phyloP scores from a whole-genome alignment of 2,797 vertebrate genomes.

The Labroides dimidiatus region DNA sequence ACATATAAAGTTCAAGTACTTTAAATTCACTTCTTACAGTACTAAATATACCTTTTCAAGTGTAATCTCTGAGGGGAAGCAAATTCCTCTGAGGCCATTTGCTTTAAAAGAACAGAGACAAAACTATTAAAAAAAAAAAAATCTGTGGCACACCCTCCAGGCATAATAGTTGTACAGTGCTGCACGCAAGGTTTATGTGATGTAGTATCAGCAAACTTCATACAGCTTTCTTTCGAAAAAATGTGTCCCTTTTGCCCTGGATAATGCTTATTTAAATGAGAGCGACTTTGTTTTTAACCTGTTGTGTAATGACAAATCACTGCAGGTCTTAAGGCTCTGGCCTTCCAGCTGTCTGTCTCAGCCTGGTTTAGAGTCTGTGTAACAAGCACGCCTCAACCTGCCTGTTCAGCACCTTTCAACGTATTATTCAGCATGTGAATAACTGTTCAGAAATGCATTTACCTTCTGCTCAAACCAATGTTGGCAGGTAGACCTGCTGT shows the following conservation, averaged over 20 bases:
- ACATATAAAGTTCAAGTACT: neutral
- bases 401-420: conserved; percentile 57
- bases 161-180: conserved; percentile 13
- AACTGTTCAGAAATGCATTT: conserved; percentile 50
- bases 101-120: conserved; percentile 15
- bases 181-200: conserved; percentile 27
- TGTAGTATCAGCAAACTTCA: conserved; percentile 24
- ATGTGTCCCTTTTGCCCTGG: conserved; percentile 5
- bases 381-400: conserved; percentile 65
- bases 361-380: conserved; percentile 45
- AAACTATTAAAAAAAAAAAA: conserved; percentile 16
- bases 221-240: conserved; percentile 34
- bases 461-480: conserved; percentile 36
- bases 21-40: neutral
- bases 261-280: conserved; percentile 30
- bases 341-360: conserved; percentile 45
- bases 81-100: conserved; percentile 2
- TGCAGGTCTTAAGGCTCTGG: conserved; percentile 35
- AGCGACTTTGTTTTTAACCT: conserved; percentile 16
- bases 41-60: neutral
- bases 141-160: conserved; percentile 8
- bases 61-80: neutral
- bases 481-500: conserved; percentile 50
- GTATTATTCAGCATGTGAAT: conserved; percentile 28
- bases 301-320: conserved; percentile 42